Evolutionary conservation across 2,113 vertebrate genomes (phyloP).

Genomic region (Sus scrofa): T2T-Sscrofa CM000812.6:289428501-289429000

Average conservation of each 20-base stretch:
- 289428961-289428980: not conserved
- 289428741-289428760: too few relatives aligned
- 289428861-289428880: not conserved
- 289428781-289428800: rapidly evolving
- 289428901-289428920: not conserved
- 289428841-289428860: not conserved
- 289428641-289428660: not conserved
- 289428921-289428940: not conserved
- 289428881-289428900: not conserved
- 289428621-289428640: not conserved
- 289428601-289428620: not conserved
- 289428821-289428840: not conserved
- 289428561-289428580: not conserved
- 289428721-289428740: too few relatives aligned
- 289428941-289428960: not conserved
- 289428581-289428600: not conserved
- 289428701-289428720: too few relatives aligned
- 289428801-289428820: not conserved
- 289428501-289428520: not conserved
- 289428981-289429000: not conserved
- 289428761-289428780: rapidly evolving
- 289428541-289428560: not conserved
- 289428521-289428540: not conserved
- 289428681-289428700: rapidly evolving
- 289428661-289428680: not conserved